Evolutionary conservation across 2,888 invertebrate species (phyloP).

Genomic region (Ceramica pisi): DNA sequence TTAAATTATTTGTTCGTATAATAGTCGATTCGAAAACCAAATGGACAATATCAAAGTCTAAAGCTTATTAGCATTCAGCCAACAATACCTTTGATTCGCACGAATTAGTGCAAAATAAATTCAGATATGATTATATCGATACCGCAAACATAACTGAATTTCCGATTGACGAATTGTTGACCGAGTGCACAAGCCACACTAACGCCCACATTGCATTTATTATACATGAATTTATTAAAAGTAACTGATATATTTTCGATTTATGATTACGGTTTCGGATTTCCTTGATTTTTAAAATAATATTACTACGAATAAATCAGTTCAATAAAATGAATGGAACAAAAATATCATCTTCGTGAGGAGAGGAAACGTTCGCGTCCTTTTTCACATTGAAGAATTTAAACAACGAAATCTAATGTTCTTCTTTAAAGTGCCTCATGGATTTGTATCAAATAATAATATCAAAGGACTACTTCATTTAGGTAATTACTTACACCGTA

Average conservation of each 20-base stretch:
- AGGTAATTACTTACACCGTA: too few relatives aligned
- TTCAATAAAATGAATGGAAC: too few relatives aligned
- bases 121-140: constrained; percentile 21
- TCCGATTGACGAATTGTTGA: constrained; percentile 20
- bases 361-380: too few relatives aligned
- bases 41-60: constrained; percentile 13
- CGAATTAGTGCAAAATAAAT: constrained; percentile 34
- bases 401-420: too few relatives aligned
- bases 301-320: too few relatives aligned
- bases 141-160: constrained; percentile 29
- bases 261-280: not conserved
- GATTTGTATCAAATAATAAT: too few relatives aligned
- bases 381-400: too few relatives aligned
- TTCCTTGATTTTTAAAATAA: not conserved
- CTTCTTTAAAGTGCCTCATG: too few relatives aligned
- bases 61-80: constrained; percentile 31
- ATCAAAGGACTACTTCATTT: too few relatives aligned
- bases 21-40: not conserved
- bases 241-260: not conserved
- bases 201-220: constrained; percentile 4
- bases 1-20: not conserved
- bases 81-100: constrained; percentile 16
- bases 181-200: not conserved
- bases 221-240: not conserved
- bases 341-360: too few relatives aligned